Evolutionary conservation across 2,888 invertebrate genomes (phyloP).

Genomic region (Machimus atricapillus): DNA sequence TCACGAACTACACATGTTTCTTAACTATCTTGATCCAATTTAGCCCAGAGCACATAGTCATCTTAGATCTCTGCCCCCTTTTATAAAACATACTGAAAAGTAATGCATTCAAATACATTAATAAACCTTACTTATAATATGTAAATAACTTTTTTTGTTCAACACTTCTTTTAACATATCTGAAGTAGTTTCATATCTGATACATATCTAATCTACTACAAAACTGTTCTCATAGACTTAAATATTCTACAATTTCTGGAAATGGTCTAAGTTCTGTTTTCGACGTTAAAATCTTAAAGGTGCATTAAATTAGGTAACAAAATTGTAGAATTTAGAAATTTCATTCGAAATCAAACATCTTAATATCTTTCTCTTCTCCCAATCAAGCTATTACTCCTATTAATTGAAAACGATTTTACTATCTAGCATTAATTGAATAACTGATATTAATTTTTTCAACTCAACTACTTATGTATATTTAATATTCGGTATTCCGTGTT

Average conservation of each 20-base stretch:
- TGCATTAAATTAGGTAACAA: too few species aligned
- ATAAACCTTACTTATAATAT: neutral
- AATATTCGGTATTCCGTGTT: neutral
- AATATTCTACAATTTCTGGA: too few species aligned
- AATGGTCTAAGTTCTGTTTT: too few species aligned
- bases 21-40: neutral
- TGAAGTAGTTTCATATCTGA: too few species aligned
- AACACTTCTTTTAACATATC: too few species aligned
- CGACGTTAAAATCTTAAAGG: too few species aligned
- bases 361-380: too few species aligned
- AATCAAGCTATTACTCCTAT: neutral
- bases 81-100: neutral
- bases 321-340: too few species aligned
- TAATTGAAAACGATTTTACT: neutral
- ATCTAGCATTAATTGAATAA: neutral
- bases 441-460: neutral
- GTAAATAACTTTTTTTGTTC: too few species aligned
- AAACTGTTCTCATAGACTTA: too few species aligned
- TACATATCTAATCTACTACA: too few species aligned
- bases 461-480: neutral
- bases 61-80: neutral
- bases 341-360: too few species aligned
- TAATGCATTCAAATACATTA: neutral
- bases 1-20: neutral
- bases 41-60: neutral